phyloP scores from a whole-genome alignment of 2,888 invertebrate species.

The Achlya flavicornis region DNA sequence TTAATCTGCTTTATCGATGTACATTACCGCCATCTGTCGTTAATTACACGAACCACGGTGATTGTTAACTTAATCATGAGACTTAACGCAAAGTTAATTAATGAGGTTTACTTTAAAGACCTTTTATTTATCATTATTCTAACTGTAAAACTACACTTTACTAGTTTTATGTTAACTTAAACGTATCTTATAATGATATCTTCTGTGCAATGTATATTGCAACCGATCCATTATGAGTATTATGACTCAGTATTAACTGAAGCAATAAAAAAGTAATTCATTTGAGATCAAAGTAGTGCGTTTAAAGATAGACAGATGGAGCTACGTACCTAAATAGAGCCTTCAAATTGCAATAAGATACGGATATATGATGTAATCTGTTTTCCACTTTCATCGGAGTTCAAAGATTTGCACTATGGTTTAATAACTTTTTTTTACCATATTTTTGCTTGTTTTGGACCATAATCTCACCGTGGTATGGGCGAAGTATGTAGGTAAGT shows the following conservation, averaged over 20 bases:
- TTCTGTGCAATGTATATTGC: background rate
- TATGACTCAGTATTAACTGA: background rate
- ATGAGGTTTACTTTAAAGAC: background rate
- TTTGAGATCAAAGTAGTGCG: background rate
- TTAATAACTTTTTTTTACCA: too few relatives aligned
- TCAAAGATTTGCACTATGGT: too few relatives aligned
- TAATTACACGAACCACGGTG: background rate
- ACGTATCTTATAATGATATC: background rate
- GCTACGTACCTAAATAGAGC: constrained; percentile 30
- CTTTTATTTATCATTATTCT: background rate
- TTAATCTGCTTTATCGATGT: constrained; percentile 57
- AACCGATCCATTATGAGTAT: background rate
- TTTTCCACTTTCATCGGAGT: background rate
- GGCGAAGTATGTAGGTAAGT: too few relatives aligned
- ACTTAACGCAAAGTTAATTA: background rate
- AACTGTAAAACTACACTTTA: background rate
- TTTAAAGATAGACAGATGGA: constrained; percentile 41
- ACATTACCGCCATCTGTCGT: constrained; percentile 52
- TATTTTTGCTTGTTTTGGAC: too few relatives aligned
- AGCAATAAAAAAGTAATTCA: background rate
- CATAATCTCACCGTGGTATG: too few relatives aligned
- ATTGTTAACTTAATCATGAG: background rate
- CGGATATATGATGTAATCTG: background rate
- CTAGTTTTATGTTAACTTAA: background rate
- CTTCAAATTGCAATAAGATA: constrained; percentile 19